phyloP scores from a whole-genome alignment of 2,888 invertebrate genomes.

The Pandemis corylana region DNA sequence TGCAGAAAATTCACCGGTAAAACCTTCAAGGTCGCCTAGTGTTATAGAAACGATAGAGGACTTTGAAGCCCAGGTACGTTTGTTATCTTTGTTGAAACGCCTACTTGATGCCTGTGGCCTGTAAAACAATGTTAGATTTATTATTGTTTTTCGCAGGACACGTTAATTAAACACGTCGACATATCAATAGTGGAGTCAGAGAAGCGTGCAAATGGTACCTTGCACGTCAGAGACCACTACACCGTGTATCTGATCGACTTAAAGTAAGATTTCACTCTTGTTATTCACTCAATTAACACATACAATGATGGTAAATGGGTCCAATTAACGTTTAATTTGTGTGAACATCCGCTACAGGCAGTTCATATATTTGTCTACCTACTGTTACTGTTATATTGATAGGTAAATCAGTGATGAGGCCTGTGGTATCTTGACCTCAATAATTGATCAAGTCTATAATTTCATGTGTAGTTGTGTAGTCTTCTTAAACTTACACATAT shows the following conservation, averaged over 20 bases:
- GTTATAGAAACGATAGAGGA: conserved; percentile 70
- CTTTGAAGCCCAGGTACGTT: conserved; percentile 71
- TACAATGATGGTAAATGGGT: conserved; percentile 53
- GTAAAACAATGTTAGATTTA: conserved; percentile 37
- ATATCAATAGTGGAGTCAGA: conserved; percentile 91
- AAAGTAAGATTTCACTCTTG: conserved; percentile 85
- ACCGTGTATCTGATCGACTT: conserved; percentile 92
- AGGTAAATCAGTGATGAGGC: not conserved
- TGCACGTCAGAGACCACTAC: conserved; percentile 90
- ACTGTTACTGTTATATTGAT: not conserved
- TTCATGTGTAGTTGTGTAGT: conserved; percentile 42
- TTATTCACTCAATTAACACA: conserved; percentile 57
- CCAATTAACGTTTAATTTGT: conserved; percentile 42
- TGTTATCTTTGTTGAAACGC: conserved; percentile 56
- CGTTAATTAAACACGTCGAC: conserved; percentile 88
- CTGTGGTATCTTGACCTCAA: conserved; percentile 8
- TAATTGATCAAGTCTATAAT: not conserved
- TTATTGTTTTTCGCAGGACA: conserved; percentile 82
- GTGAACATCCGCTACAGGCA: conserved; percentile 3
- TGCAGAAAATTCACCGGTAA: conserved; percentile 65
- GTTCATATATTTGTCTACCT: not conserved
- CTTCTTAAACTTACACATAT: not conserved
- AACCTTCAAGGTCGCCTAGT: conserved; percentile 64
- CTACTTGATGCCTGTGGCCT: conserved; percentile 59
- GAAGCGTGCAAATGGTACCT: conserved; percentile 89